These are phyloP conservation scores for Stictocephala bisonia DNA, from an alignment of 2,888 invertebrate species.

Conservation along the genomic window DNA sequence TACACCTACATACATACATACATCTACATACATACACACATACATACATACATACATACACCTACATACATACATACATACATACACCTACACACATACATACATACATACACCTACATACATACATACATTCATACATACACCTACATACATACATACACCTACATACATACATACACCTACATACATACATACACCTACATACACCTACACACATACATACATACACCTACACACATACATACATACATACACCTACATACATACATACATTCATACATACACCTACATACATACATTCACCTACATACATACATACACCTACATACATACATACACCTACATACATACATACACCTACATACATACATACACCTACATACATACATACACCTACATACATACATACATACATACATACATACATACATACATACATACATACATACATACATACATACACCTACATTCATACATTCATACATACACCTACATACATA, in stretches of 20 bases:
- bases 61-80: too few species aligned
- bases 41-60: too few species aligned
- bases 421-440: not conserved
- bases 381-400: not conserved
- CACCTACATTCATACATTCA: too few species aligned
- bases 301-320: too few species aligned
- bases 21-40: too few species aligned
- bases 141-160: too few species aligned
- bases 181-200: not conserved
- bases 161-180: not conserved
- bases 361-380: not conserved
- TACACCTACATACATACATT: not conserved
- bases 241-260: not conserved
- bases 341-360: not conserved
- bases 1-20: too few species aligned
- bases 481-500: not conserved
- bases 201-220: too few species aligned
- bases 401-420: not conserved
- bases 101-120: too few species aligned
- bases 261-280: not conserved
- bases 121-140: too few species aligned
- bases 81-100: too few species aligned
- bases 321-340: not conserved
- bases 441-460: not conserved
- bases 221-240: too few species aligned